phyloP scores from a whole-genome alignment of 2,113 vertebrate species.

The Tupaia chinensis region DNA sequence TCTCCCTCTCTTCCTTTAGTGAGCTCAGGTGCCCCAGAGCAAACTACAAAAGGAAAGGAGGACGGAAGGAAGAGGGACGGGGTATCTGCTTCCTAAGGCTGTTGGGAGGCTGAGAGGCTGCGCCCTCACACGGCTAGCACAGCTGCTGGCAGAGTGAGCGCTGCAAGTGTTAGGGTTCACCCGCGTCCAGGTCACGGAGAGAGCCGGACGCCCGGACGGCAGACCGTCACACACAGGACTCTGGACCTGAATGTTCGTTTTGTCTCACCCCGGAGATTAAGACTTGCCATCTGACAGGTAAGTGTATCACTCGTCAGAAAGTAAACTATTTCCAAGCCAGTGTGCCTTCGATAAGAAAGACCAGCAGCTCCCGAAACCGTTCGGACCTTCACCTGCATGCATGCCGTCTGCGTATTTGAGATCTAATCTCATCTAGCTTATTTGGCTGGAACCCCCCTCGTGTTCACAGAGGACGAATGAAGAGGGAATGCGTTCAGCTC shows the following conservation, averaged over 20 bases:
- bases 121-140: not conserved
- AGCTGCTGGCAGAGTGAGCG: not conserved
- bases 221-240: too few relatives aligned
- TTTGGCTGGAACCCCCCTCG: constrained; percentile 48
- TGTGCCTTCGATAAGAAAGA: constrained; percentile 29
- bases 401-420: constrained; percentile 48
- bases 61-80: too few relatives aligned
- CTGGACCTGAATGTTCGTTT: not conserved
- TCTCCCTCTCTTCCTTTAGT: too few relatives aligned
- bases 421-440: constrained; percentile 57
- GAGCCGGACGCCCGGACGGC: not conserved
- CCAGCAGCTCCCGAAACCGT: constrained; percentile 12
- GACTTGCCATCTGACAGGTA: not conserved
- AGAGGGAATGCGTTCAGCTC: not conserved
- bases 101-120: not conserved
- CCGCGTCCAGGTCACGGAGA: not conserved
- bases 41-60: too few relatives aligned
- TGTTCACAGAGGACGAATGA: constrained; percentile 54
- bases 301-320: constrained; percentile 38
- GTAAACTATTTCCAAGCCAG: constrained; percentile 55
- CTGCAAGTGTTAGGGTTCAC: not conserved
- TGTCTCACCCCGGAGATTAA: constrained; percentile 14
- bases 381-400: constrained; percentile 59
- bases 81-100: not conserved
- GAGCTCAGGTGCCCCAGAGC: too few relatives aligned